Evolutionary conservation across 2,113 vertebrate genomes (phyloP).

Genomic region (Catharus bicknelli): DNA sequence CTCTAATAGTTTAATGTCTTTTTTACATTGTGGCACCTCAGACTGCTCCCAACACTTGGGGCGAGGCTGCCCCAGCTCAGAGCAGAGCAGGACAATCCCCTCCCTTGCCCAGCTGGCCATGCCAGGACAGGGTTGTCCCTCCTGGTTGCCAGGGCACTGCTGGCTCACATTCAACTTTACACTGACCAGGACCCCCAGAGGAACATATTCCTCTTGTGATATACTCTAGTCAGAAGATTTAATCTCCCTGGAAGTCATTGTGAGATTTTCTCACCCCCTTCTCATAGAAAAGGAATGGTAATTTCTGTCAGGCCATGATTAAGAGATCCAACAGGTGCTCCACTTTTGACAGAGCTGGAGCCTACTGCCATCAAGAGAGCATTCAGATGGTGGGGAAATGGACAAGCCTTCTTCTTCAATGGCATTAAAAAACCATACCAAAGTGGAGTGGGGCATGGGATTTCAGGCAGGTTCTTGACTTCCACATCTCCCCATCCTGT

Average conservation of each 20-base stretch:
- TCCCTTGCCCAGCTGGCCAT: fast-evolving
- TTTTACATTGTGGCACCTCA: background rate
- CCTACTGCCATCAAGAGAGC: background rate
- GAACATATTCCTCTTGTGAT: background rate
- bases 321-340: background rate
- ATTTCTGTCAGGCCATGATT: background rate
- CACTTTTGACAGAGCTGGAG: background rate
- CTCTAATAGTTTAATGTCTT: background rate
- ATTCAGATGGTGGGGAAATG: background rate
- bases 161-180: background rate
- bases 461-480: background rate
- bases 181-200: background rate
- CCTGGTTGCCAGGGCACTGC: background rate
- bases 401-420: background rate
- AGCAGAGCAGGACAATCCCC: background rate
- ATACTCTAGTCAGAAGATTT: background rate
- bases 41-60: fast-evolving
- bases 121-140: background rate
- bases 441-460: background rate
- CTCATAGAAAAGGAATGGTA: background rate
- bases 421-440: background rate
- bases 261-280: background rate
- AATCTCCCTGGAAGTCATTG: background rate
- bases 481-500: fast-evolving
- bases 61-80: fast-evolving